Conservation (phyloP, 37 sponge, comb jelly and placozoan species). For the Mnemiopsis leidyi region DNA sequence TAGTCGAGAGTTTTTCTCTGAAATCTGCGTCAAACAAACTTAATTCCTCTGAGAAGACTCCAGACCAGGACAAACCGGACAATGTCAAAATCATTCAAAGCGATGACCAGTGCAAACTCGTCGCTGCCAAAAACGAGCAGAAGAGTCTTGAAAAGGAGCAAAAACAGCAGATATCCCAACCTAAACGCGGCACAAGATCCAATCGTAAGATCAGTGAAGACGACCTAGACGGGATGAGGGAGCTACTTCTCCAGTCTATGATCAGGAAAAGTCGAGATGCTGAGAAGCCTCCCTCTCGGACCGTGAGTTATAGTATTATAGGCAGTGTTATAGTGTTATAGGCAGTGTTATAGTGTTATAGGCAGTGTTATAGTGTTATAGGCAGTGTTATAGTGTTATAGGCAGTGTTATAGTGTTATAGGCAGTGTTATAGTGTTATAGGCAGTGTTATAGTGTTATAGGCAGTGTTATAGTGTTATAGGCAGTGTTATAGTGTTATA, state of each 20-base stretch:
- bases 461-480: too few relatives aligned
- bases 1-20: neutral
- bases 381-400: too few relatives aligned
- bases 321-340: too few relatives aligned
- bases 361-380: too few relatives aligned
- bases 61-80: too few relatives aligned
- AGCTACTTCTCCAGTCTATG: constrained; percentile 53
- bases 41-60: neutral
- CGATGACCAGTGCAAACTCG: neutral
- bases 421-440: too few relatives aligned
- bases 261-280: neutral
- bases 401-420: too few relatives aligned
- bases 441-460: too few relatives aligned
- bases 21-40: neutral
- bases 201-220: constrained; percentile 8
- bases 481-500: too few relatives aligned
- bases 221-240: constrained; percentile 34
- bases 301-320: neutral
- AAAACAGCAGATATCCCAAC: neutral
- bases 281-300: neutral
- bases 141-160: neutral
- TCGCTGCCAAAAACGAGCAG: neutral
- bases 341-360: too few relatives aligned
- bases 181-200: neutral
- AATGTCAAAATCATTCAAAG: neutral